Evolutionary conservation across 2,797 vertebrate genomes (phyloP), one percentile per base, ranked within the genome.

Genomic region (Enteromius thamalakanensis): DNA sequence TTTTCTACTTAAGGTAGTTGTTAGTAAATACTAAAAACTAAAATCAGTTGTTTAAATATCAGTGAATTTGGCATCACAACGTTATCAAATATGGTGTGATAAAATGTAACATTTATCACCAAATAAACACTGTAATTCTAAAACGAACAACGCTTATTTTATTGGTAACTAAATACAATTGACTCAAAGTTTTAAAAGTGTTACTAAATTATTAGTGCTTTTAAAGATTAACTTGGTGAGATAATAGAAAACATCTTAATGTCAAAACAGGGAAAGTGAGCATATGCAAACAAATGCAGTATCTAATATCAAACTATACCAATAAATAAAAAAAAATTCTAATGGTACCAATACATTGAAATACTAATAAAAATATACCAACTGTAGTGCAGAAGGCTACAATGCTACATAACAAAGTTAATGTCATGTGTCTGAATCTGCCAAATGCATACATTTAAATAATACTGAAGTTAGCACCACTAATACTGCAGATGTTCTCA

Each of bases 401-500:
- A 58, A 40, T 23, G 72, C 21, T 10, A 34, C 21, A 21, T 55
- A 55, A n/a, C 9, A 26, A 60, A 23, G n/a, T 60, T 11, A 23
- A n/a, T 3, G 3, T 37, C 19, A 55, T 37, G 49, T 11, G 29
- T 37, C 21, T 1, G 1, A 55, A 12, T 72, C 3, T 19, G 1
- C 8, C 45, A 75, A 37, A 34, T 53, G 0, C 49, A 75, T 40
- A 40, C 15, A 75, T 75, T 12, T 21, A 60, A 60, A 12, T 62
- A 34, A 29, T 26, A 45, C 37, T 45, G 75, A 45, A 2, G 2
- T 21, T 45, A 65, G 17, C 47, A 62, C 17, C 0, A 42, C 9
- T 70, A 5, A 60, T 42, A 32, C 12, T 55, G 26, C 10, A 60
- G 14, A 55, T 67, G 9, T 45, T 34, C 85, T 92, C 88, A 98